A percentile compares a stretch with the other conserved stretches of the same genome.
These are phyloP conservation scores for Trypoxylon attenuatum DNA, from an alignment of 2,888 invertebrate species.

Conservation along the genomic window DNA sequence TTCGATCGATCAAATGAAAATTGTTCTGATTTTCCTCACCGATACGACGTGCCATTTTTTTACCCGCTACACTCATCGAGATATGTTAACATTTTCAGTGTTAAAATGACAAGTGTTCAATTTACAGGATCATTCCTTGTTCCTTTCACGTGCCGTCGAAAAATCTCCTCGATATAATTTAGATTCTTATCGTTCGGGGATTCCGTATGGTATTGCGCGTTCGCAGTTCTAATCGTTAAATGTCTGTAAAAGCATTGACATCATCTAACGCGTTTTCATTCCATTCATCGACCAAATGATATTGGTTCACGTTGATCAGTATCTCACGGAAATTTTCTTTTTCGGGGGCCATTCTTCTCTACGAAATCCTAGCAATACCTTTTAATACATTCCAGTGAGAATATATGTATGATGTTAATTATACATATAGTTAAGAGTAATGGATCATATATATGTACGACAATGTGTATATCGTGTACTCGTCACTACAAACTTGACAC, in stretches of 20 bases:
- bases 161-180: not conserved
- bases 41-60: conserved; percentile 45
- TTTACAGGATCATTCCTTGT: not conserved
- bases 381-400: not conserved
- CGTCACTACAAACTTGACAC: not conserved
- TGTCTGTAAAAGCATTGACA: not conserved
- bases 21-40: conserved; percentile 16
- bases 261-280: not conserved
- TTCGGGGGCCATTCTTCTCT: not conserved
- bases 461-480: not conserved
- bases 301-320: not conserved
- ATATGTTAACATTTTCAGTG: conserved; percentile 35
- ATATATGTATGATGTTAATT: not conserved
- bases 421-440: not conserved
- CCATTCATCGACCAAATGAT: not conserved
- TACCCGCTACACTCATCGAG: conserved; percentile 36
- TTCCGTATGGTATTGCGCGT: not conserved
- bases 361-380: not conserved
- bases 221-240: not conserved
- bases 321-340: not conserved
- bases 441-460: not conserved
- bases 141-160: not conserved
- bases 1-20: conserved; percentile 7
- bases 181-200: not conserved
- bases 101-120: conserved; percentile 17